phyloP scores from a whole-genome alignment of 2,113 vertebrate species.

The Struthidea cinerea region DNA sequence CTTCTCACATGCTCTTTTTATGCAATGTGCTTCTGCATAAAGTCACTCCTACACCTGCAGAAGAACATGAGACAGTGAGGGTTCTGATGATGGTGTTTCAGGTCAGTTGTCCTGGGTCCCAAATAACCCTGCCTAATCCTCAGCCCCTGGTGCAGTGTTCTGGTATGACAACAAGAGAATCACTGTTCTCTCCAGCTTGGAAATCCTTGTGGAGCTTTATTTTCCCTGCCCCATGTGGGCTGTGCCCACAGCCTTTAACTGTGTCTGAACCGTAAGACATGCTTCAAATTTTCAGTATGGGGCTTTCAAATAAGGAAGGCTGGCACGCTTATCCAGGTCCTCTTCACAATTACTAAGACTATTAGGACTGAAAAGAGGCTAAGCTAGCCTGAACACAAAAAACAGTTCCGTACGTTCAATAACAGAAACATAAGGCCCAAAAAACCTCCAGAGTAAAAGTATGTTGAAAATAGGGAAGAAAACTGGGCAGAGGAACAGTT shows the following conservation, averaged over 20 bases:
- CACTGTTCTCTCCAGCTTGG: neutral
- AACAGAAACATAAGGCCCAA: neutral
- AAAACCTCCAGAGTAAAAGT: neutral
- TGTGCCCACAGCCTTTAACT: neutral
- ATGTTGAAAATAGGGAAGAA: neutral
- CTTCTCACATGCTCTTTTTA: neutral
- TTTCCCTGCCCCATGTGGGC: neutral
- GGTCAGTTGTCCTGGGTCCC: neutral
- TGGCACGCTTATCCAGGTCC: neutral
- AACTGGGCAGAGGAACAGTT: neutral
- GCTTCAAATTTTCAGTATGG: neutral
- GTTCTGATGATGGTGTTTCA: neutral
- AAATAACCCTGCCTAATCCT: neutral
- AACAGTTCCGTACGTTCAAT: neutral
- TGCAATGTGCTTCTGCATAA: neutral
- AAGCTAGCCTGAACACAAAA: neutral
- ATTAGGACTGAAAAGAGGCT: neutral
- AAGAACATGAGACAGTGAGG: neutral
- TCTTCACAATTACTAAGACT: neutral
- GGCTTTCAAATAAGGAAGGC: neutral
- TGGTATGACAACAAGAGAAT: neutral
- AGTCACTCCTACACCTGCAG: neutral
- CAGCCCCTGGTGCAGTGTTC: neutral
- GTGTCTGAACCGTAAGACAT: neutral
- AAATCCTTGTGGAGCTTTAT: neutral